phyloP scores from a whole-genome alignment of 1,140 invertebrate genomes.

The Ceratina japonica region DNA sequence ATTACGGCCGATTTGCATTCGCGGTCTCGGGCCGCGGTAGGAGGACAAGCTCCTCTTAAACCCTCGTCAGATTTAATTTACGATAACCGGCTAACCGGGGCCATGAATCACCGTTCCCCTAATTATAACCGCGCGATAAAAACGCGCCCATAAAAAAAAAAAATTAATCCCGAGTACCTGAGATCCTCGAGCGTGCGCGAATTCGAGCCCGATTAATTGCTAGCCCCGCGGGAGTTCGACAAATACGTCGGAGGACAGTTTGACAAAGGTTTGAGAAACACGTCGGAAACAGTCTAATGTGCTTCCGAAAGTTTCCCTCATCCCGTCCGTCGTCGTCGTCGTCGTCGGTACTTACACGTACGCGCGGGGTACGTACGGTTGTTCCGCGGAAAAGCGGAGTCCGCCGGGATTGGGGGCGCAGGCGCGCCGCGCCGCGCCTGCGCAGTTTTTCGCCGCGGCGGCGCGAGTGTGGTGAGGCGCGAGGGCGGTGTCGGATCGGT shows the following conservation, averaged over 20 bases:
- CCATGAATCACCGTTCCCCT: not conserved
- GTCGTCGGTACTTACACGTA: too few species aligned
- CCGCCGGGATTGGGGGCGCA: too few species aligned
- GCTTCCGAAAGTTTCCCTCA: constrained; percentile 30
- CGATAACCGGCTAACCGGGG: not conserved
- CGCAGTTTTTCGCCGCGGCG: constrained; percentile 53
- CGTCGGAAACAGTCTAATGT: constrained; percentile 26
- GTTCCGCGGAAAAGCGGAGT: too few species aligned
- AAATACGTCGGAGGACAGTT: not conserved
- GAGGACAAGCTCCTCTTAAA: not conserved
- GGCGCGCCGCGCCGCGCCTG: constrained; percentile 51
- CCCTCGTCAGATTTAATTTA: constrained; percentile 26
- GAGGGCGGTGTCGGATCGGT: constrained; percentile 69
- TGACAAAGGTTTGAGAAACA: constrained; percentile 27
- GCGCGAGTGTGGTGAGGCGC: constrained; percentile 52
- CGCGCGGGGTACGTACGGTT: too few species aligned
- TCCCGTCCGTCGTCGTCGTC: too few species aligned
- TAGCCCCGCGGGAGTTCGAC: not conserved
- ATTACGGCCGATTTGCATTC: constrained; percentile 37
- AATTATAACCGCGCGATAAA: not conserved
- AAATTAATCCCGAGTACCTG: not conserved
- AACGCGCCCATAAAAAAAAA: too few species aligned
- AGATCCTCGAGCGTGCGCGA: not conserved
- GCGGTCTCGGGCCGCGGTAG: too few species aligned
- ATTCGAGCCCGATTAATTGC: not conserved